phyloP scores from a whole-genome alignment of 2,797 vertebrate genomes.

The Rachycentron canadum region DNA sequence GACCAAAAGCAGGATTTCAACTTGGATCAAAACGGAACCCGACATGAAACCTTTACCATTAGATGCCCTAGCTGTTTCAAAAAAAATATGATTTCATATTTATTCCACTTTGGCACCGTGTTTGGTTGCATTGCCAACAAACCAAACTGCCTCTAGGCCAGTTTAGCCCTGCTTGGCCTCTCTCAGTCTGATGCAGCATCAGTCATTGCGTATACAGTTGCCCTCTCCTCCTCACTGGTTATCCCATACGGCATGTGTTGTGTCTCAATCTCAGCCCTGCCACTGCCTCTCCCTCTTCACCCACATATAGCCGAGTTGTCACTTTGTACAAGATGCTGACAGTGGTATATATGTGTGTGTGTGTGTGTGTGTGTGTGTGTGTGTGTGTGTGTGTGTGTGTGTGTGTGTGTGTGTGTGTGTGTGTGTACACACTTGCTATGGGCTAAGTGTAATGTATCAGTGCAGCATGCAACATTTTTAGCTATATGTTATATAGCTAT shows the following conservation, averaged over 20 bases:
- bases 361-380: slow-evolving; percentile 24
- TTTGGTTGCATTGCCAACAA: slow-evolving; percentile 45
- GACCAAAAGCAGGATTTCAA: not conserved
- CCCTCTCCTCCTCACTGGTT: slow-evolving; percentile 55
- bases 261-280: slow-evolving; percentile 59
- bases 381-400: slow-evolving; percentile 34
- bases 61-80: not conserved
- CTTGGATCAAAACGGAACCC: not conserved
- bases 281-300: slow-evolving; percentile 56
- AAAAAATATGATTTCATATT: slow-evolving; percentile 28
- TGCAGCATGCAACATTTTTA: slow-evolving; percentile 32
- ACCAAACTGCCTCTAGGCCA: slow-evolving; percentile 50
- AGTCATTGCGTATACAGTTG: slow-evolving; percentile 40
- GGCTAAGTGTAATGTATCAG: slow-evolving; percentile 24
- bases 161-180: slow-evolving; percentile 68
- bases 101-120: slow-evolving; percentile 32
- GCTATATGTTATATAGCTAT: slow-evolving; percentile 32
- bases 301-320: slow-evolving; percentile 68
- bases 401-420: not conserved
- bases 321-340: slow-evolving; percentile 76
- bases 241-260: slow-evolving; percentile 62
- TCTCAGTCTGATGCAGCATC: slow-evolving; percentile 66
- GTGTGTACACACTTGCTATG: too few species aligned
- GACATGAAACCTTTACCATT: slow-evolving; percentile 1
- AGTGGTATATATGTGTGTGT: slow-evolving; percentile 31